Percentiles rank a stretch among this genome's conserved stretches.
Conservation (phyloP, 2,113 vertebrate genomes). For the Rhombomys opimus region DNA sequence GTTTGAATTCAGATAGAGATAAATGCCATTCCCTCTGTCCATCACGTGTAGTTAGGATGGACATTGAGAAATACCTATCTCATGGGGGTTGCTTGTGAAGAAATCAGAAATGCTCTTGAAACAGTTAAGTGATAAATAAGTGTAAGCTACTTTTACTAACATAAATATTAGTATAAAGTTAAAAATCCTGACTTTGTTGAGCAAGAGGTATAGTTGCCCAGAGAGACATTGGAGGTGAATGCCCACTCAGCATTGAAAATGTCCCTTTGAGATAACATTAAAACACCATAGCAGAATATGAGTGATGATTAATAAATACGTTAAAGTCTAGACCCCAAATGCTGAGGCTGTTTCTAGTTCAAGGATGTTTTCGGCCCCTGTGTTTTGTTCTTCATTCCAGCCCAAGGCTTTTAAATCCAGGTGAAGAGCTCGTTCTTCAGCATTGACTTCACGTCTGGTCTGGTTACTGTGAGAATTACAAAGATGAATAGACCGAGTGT, state of each 20-base stretch:
- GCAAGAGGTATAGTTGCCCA: slow-evolving; percentile 61
- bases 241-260: slow-evolving; percentile 52
- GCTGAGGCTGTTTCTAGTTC: slow-evolving; percentile 47
- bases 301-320: slow-evolving; percentile 78
- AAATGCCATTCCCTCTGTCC: neutral
- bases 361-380: slow-evolving; percentile 19
- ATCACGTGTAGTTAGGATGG: neutral
- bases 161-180: slow-evolving; percentile 24
- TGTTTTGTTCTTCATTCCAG: slow-evolving; percentile 76
- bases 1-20: slow-evolving; percentile 35
- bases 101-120: slow-evolving; percentile 8
- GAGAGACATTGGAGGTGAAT: slow-evolving; percentile 54
- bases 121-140: neutral
- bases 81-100: neutral
- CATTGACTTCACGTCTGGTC: neutral
- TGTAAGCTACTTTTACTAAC: neutral
- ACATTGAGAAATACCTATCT: neutral
- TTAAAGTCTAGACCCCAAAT: slow-evolving; percentile 34
- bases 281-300: slow-evolving; percentile 73
- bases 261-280: slow-evolving; percentile 68
- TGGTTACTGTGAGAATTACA: neutral
- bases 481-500: neutral
- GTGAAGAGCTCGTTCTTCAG: slow-evolving; percentile 68
- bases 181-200: slow-evolving; percentile 35
- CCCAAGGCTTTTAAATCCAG: slow-evolving; percentile 73